A percentile compares a stretch with the other conserved stretches of the same genome.
Conservation (phyloP, 2,113 vertebrate genomes). For the Chaenocephalus aceratus region DNA sequence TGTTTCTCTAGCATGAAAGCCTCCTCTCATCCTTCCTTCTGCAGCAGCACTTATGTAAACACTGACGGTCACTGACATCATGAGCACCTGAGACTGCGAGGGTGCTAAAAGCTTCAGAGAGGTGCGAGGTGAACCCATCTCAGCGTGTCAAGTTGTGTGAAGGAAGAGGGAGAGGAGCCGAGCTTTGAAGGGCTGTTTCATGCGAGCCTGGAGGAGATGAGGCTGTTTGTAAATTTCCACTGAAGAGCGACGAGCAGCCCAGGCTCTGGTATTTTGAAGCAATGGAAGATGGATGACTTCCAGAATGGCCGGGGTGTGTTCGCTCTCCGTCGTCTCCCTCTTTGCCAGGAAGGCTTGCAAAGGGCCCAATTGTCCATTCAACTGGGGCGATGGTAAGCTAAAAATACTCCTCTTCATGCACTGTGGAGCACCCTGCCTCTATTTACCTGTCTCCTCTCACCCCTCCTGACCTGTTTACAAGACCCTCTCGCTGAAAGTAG, state of each 20-base stretch:
- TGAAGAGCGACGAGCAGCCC: slow-evolving; percentile 36
- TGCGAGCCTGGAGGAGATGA: slow-evolving; percentile 52
- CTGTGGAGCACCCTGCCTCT: slow-evolving; percentile 76
- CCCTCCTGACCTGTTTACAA: slow-evolving; percentile 82
- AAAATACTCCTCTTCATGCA: slow-evolving; percentile 81
- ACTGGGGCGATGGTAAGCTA: slow-evolving; percentile 62
- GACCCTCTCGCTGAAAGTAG: slow-evolving; percentile 53
- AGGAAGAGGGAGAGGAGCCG: slow-evolving; percentile 24
- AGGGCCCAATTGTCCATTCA: slow-evolving; percentile 83
- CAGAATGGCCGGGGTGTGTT: slow-evolving; percentile 73
- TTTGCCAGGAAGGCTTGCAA: slow-evolving; percentile 78
- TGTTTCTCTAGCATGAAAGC: slow-evolving; percentile 67
- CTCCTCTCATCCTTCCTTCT: slow-evolving; percentile 66
- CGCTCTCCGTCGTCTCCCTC: slow-evolving; percentile 51
- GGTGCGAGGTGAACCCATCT: slow-evolving; percentile 73
- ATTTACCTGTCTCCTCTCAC: slow-evolving; percentile 80
- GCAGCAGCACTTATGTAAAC: slow-evolving; percentile 65
- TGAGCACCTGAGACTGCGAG: slow-evolving; percentile 62
- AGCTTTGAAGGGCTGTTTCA: slow-evolving; percentile 55
- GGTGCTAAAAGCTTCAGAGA: slow-evolving; percentile 81
- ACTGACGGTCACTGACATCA: slow-evolving; percentile 58
- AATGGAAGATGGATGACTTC: slow-evolving; percentile 78
- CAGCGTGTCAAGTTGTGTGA: slow-evolving; percentile 48
- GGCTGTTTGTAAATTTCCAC: slow-evolving; percentile 84
- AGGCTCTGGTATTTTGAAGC: slow-evolving; percentile 48